Evolutionary conservation across 1,140 invertebrate genomes (phyloP), one percentile per base, ranked within the genome.

Genomic region (Drosophila guanche): DNA sequence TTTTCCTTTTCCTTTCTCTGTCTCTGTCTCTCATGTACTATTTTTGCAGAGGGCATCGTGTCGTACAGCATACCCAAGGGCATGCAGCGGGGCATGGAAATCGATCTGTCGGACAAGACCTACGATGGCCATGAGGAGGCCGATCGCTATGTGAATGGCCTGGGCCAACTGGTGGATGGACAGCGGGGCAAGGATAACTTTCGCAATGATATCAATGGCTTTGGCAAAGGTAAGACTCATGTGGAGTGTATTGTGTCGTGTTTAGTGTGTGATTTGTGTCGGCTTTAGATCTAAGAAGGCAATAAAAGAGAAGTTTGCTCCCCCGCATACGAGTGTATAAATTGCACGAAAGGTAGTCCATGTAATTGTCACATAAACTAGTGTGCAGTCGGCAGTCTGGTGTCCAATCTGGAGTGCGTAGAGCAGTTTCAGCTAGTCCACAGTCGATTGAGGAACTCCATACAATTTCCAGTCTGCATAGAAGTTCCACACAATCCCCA

Each of bases 111-210:
- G 65, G 98, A 99, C 91, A 94, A 95, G 73, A 96, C 95, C 40
- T 99, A 99, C 92, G 98, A 99, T 92, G 98, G 98, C 2, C 93
- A 95, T 57, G 95, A 96, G 93, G 94, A 95, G 67, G 94, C 93
- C 2, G 94, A 93, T 43, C 93, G 93, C 74, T 93, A 97, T 56
- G 93, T 93, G 12, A 95, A 95, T 16, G 98, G 98, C 2, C 92
- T 99, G 5, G 98, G 98, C 22, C 96, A 98, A 91, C 93, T 99
- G 46, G 95, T 95, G n/a, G 98, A 99, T 91, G 97, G 97, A 7
- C 94, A 94, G 71, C 93, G 93, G 69, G 97, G 97, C 45, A 92
- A 94, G 47, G 95, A 96, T 76, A 96, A 97, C 93, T 97, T 97
- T 92, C 94, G 95, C 74, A 91, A 94, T n/a, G 95, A 96, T 91